Evolutionary conservation across 1,140 invertebrate species (phyloP).

Genomic region (Drosophila quadrilineata): DNA sequence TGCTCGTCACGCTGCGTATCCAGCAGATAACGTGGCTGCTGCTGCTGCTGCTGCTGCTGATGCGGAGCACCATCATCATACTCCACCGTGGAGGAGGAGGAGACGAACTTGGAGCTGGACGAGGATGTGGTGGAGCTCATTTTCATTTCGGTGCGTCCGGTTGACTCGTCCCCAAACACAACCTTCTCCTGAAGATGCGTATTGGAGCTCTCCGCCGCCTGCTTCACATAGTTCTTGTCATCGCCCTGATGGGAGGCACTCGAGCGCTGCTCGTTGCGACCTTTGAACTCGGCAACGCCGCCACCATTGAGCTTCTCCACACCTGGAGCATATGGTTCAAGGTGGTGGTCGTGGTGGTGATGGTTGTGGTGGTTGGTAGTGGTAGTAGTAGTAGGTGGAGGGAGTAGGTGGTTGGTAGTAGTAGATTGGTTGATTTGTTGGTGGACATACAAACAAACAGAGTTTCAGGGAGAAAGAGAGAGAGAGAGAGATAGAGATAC

Average conservation of each 20-base stretch:
- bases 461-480: no score
- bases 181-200: conserved; percentile 85
- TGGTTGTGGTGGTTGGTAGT: conserved; percentile 16
- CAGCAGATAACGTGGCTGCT: conserved; percentile 47
- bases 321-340: no score
- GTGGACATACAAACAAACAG: conserved; percentile 57
- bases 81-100: conserved; percentile 65
- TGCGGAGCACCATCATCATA: conserved; percentile 57
- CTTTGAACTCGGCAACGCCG: conserved; percentile 84
- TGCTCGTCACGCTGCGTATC: conserved; percentile 35
- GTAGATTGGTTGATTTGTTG: conserved; percentile 23
- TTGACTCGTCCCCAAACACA: conserved; percentile 82
- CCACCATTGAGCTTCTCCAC: conserved; percentile 84
- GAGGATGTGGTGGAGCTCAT: conserved; percentile 70
- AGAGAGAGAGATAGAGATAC: conserved; percentile 37
- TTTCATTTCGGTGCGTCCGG: conserved; percentile 76
- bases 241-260: conserved; percentile 84
- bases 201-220: conserved; percentile 83
- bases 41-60: background rate
- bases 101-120: conserved; percentile 63
- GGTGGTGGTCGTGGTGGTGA: conserved; percentile 13
- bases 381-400: conserved; percentile 16
- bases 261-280: conserved; percentile 83
- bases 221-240: conserved; percentile 84
- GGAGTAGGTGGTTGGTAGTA: conserved; percentile 24